A percentile compares a stretch with the other conserved stretches of the same genome.
Evolutionary conservation across 2,888 invertebrate species (phyloP).

Genomic region (Clitarchus hookeri): DNA sequence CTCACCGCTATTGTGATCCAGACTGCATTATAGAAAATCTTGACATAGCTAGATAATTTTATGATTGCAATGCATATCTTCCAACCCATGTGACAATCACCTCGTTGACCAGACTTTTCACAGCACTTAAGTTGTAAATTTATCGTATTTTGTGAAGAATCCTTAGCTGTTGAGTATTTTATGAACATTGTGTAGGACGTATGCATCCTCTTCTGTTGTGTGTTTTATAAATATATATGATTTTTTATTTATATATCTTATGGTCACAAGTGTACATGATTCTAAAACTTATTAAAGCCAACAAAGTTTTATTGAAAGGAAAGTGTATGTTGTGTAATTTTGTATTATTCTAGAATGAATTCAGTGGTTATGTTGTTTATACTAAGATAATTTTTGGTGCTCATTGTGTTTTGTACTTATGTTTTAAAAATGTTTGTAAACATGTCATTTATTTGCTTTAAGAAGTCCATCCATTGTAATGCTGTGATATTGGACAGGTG

Average conservation of each 20-base stretch:
- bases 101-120: neutral
- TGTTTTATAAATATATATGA: neutral
- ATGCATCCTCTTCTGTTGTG: constrained; percentile 22
- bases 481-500: constrained; percentile 2
- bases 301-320: constrained; percentile 7
- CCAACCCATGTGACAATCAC: neutral
- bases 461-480: neutral
- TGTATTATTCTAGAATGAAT: neutral
- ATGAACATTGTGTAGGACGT: constrained; percentile 17
- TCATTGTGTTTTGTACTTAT: constrained; percentile 8
- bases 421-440: neutral
- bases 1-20: neutral
- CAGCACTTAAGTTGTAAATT: neutral
- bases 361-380: neutral
- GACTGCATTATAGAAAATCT: too few species aligned
- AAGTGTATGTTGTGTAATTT: neutral
- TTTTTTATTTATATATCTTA: constrained; percentile 7
- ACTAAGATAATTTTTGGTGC: constrained; percentile 1
- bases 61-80: neutral
- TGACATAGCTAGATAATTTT: too few species aligned
- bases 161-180: neutral
- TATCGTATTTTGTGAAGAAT: neutral
- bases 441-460: neutral
- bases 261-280: constrained; percentile 14
- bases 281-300: neutral